Percentiles rank a stretch among this genome's conserved stretches.
phyloP scores from a whole-genome alignment of 2,797 vertebrate species.

The Poeciliopsis infans region DNA sequence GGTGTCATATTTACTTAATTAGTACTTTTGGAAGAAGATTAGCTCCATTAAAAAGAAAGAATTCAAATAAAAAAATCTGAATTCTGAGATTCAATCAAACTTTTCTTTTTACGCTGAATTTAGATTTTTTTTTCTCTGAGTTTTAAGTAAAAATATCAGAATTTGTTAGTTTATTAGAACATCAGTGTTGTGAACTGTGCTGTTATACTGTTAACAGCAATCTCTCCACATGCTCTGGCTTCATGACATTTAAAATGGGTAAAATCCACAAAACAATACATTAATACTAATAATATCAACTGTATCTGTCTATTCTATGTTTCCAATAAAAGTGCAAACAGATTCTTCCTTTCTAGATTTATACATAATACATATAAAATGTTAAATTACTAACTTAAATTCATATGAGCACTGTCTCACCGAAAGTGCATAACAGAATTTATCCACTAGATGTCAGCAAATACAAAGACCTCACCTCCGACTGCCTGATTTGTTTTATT shows the following conservation, averaged over 20 bases:
- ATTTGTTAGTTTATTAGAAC: neutral
- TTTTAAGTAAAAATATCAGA: neutral
- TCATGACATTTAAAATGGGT: neutral
- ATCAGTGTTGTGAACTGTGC: neutral
- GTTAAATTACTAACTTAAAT: neutral
- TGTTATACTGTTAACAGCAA: neutral
- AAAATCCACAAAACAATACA: neutral
- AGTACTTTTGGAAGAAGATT: neutral
- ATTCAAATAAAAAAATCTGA: neutral
- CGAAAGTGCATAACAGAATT: neutral
- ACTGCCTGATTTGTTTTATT: neutral
- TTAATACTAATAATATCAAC: neutral
- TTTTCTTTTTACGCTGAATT: neutral
- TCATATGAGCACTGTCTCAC: neutral
- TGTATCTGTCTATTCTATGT: neutral
- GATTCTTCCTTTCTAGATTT: neutral
- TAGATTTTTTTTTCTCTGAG: neutral
- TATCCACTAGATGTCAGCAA: constrained; percentile 77
- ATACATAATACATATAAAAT: neutral
- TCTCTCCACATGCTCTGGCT: neutral
- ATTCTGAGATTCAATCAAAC: neutral
- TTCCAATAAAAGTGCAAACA: neutral
- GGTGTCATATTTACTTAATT: neutral
- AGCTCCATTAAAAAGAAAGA: neutral
- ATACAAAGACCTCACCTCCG: constrained; percentile 42